Conservation (phyloP, 1,140 invertebrate species). For the Zelostemma sp. region DNA sequence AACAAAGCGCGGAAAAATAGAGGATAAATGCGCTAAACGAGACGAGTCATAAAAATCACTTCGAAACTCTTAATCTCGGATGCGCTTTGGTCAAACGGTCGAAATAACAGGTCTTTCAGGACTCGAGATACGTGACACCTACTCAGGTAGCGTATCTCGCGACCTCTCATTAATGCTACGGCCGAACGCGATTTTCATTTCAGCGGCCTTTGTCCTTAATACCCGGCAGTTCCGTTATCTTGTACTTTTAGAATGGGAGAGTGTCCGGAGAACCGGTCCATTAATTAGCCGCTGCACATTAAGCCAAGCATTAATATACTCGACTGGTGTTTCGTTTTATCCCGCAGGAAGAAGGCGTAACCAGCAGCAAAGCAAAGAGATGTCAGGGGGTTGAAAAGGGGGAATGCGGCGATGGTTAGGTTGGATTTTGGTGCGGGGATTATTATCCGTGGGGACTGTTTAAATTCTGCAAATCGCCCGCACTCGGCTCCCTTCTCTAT, state of each 20-base stretch:
- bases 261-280: slow-evolving; percentile 66
- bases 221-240: slow-evolving; percentile 63
- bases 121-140: no score
- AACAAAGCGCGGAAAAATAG: no score
- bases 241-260: slow-evolving; percentile 58
- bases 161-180: slow-evolving; percentile 8
- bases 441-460: slow-evolving; percentile 66
- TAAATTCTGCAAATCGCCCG: slow-evolving; percentile 68
- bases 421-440: slow-evolving; percentile 19
- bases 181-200: slow-evolving; percentile 49
- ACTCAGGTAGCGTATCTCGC: not conserved
- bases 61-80: no score
- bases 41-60: no score
- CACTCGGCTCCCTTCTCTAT: slow-evolving; percentile 11
- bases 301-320: slow-evolving; percentile 71
- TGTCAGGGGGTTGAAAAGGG: slow-evolving; percentile 34
- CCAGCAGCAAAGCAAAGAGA: slow-evolving; percentile 20
- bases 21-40: no score
- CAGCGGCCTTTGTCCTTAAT: slow-evolving; percentile 61
- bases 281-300: slow-evolving; percentile 70
- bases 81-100: slow-evolving; percentile 4
- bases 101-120: no score
- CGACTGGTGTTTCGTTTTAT: slow-evolving; percentile 71
- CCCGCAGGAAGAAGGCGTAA: slow-evolving; percentile 55
- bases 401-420: slow-evolving; percentile 21